These are phyloP conservation scores for Xenopus petersii DNA, from an alignment of 2,797 vertebrate genomes.

Conservation along the genomic window DNA sequence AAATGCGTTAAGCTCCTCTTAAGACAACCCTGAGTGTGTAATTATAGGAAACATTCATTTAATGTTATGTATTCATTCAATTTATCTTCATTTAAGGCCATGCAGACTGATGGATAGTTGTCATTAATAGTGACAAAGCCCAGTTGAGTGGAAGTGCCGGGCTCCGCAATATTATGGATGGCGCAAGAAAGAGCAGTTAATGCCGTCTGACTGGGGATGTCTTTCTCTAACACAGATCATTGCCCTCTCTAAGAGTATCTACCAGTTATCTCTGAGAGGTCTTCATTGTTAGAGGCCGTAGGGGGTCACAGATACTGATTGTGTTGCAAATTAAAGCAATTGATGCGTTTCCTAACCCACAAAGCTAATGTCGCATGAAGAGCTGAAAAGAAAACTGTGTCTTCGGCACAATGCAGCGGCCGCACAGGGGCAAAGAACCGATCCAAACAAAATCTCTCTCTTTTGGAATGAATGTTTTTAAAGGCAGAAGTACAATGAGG, in stretches of 20 bases:
- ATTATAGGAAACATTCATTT: constrained; percentile 81
- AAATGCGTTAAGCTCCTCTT: constrained; percentile 62
- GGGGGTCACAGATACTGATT: constrained; percentile 58
- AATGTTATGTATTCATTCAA: constrained; percentile 81
- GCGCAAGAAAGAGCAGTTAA: constrained; percentile 51
- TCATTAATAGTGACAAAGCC: constrained; percentile 86
- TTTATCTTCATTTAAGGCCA: constrained; percentile 88
- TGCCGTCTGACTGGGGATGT: constrained; percentile 58
- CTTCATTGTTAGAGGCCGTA: constrained; percentile 56
- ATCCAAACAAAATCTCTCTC: not conserved
- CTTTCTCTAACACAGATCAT: constrained; percentile 66
- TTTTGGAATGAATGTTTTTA: not conserved
- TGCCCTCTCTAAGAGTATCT: constrained; percentile 64
- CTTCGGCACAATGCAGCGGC: not conserved
- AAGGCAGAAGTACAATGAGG: not conserved
- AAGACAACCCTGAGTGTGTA: constrained; percentile 71
- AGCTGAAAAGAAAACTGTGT: not conserved
- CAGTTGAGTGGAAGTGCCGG: constrained; percentile 62
- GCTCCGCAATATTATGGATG: constrained; percentile 54
- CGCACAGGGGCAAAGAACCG: not conserved
- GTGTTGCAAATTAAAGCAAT: constrained; percentile 58
- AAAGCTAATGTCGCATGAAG: constrained; percentile 49
- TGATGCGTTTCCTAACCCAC: constrained; percentile 56
- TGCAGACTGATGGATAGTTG: constrained; percentile 83
- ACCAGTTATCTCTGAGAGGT: constrained; percentile 62